Evolutionary conservation across 1,140 invertebrate species (phyloP).

Genomic region (Pseudomyrmex pallidus): DNA sequence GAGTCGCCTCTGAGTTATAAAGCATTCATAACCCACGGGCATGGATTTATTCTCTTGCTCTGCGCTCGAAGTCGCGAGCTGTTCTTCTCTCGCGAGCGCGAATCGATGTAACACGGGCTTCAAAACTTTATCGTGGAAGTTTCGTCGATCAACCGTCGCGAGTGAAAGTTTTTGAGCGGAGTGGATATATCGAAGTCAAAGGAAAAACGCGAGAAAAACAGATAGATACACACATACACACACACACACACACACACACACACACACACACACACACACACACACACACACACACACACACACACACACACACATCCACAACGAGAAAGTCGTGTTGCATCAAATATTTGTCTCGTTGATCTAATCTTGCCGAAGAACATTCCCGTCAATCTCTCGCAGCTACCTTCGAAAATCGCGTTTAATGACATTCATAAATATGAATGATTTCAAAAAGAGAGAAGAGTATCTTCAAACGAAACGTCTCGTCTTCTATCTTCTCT

Average conservation of each 20-base stretch:
- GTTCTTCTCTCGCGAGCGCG: conserved; percentile 10
- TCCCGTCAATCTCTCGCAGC: neutral
- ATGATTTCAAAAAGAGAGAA: neutral
- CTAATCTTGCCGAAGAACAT: conserved; percentile 39
- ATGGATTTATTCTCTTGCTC: conserved; percentile 60
- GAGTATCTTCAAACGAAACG: conserved; percentile 18
- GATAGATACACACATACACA: too few relatives aligned
- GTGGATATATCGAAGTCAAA: conserved; percentile 32
- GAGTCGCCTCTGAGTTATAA: conserved; percentile 42
- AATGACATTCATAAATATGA: conserved; percentile 58
- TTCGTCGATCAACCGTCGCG: neutral
- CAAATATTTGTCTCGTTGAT: conserved; percentile 56
- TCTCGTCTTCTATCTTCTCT: neutral
- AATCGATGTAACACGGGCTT: conserved; percentile 60
- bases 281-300: too few relatives aligned
- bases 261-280: too few relatives aligned
- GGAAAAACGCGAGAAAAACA: conserved; percentile 25
- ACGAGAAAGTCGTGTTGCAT: conserved; percentile 4
- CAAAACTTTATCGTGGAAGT: conserved; percentile 33
- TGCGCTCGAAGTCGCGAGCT: conserved; percentile 13
- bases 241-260: neutral
- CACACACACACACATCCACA: neutral
- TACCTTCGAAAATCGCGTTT: conserved; percentile 45
- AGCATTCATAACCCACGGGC: conserved; percentile 56
- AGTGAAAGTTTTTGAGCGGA: neutral